A percentile compares a stretch with the other conserved stretches of the same genome.
These are phyloP conservation scores for Apis dorsata DNA, from an alignment of 1,140 invertebrate genomes.

Conservation along the genomic window DNA sequence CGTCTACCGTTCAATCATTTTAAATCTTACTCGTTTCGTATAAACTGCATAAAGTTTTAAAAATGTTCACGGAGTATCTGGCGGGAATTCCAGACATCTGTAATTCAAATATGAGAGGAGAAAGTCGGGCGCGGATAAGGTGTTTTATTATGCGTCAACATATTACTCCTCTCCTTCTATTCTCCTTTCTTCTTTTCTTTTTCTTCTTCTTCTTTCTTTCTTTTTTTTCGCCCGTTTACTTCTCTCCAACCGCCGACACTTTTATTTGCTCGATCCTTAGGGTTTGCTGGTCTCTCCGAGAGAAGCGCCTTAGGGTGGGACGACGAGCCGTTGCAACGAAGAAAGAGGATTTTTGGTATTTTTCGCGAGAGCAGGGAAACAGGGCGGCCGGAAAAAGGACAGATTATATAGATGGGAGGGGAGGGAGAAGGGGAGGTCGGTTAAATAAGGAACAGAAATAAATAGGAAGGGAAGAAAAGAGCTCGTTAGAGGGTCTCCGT, in stretches of 20 bases:
- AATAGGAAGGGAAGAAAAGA: slow-evolving; percentile 80
- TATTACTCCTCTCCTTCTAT: slow-evolving; percentile 59
- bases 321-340: slow-evolving; percentile 65
- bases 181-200: not conserved
- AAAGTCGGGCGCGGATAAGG: slow-evolving; percentile 16
- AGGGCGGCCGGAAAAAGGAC: slow-evolving; percentile 48
- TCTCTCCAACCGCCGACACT: slow-evolving; percentile 59
- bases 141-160: slow-evolving; percentile 70
- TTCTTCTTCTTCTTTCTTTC: not conserved
- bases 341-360: slow-evolving; percentile 68
- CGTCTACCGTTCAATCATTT: no score
- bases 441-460: slow-evolving; percentile 80
- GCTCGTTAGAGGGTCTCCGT: slow-evolving; percentile 78
- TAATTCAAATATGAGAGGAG: slow-evolving; percentile 14
- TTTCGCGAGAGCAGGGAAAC: slow-evolving; percentile 53
- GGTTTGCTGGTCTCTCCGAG: slow-evolving; percentile 26
- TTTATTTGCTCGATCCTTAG: slow-evolving; percentile 66
- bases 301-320: slow-evolving; percentile 51
- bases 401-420: slow-evolving; percentile 56
- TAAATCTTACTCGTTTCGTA: not conserved
- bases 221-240: slow-evolving; percentile 29
- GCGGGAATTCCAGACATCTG: slow-evolving; percentile 7
- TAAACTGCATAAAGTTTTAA: not conserved
- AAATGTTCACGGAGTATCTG: not conserved
- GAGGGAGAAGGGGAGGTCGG: slow-evolving; percentile 56